Conservation (phyloP, 2,888 invertebrate species). For the Anthoptus insignis region DNA sequence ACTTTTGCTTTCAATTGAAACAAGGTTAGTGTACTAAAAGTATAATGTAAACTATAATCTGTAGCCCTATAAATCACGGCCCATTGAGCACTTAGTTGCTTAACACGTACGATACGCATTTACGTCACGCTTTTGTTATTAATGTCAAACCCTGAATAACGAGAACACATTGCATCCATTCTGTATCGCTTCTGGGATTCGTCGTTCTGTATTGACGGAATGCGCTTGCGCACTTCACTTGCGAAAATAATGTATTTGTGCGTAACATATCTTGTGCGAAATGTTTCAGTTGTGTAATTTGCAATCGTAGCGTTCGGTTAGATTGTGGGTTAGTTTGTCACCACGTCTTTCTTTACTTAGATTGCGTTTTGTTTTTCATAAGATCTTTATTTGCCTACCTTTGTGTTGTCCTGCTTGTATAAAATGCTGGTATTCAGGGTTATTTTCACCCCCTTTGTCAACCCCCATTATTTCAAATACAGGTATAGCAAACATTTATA, state of each 20-base stretch:
- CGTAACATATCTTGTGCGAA: background rate
- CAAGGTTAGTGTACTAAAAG: constrained; percentile 36
- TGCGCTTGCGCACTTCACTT: constrained; percentile 15
- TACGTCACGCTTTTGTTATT: constrained; percentile 56
- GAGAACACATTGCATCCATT: constrained; percentile 26
- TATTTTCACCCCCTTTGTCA: too few relatives aligned
- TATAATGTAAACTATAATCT: constrained; percentile 22
- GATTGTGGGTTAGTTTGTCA: background rate
- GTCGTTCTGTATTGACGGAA: background rate
- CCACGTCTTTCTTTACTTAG: background rate
- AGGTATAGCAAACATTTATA: too few relatives aligned
- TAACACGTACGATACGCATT: constrained; percentile 59
- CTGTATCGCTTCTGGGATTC: constrained; percentile 26
- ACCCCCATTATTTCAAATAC: too few relatives aligned
- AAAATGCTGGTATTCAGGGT: too few relatives aligned
- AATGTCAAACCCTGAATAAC: constrained; percentile 45
- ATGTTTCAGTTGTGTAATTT: background rate
- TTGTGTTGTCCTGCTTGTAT: too few relatives aligned
- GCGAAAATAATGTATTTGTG: constrained; percentile 1
- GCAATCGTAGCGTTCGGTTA: background rate
- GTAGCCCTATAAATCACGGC: constrained; percentile 35
- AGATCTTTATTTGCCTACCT: background rate
- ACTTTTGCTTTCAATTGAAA: too few relatives aligned
- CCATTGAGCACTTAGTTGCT: constrained; percentile 52
- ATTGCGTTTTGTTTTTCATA: too few relatives aligned